Evolutionary conservation across 2,888 invertebrate genomes (phyloP).

Genomic region (Polydrusus tereticollis): DNA sequence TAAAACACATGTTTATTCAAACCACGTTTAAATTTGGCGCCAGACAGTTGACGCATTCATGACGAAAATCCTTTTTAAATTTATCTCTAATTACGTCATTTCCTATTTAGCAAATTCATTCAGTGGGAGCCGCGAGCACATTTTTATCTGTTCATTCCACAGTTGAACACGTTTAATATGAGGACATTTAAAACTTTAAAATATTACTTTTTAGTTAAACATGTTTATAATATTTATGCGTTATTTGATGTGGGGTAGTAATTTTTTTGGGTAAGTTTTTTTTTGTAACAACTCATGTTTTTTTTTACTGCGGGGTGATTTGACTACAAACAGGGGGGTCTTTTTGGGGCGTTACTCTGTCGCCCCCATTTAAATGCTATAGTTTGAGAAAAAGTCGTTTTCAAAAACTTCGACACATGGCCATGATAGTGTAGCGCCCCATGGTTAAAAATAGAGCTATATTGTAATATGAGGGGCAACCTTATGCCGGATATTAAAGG

Average conservation of each 20-base stretch:
- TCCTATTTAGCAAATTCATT: conserved; percentile 9
- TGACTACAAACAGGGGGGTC: no score
- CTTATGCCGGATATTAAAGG: no score
- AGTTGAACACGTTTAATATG: background rate
- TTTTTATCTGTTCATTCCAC: background rate
- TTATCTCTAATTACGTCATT: conserved; percentile 23
- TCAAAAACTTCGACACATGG: no score
- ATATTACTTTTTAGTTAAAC: background rate
- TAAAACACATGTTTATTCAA: no score
- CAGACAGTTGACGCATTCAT: background rate
- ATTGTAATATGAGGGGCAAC: no score
- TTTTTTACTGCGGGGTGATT: no score
- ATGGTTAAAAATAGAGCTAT: no score
- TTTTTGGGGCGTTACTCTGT: no score
- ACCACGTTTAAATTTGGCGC: conserved; percentile 20
- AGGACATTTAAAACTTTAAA: background rate
- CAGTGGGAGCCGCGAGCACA: background rate
- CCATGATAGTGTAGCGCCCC: no score
- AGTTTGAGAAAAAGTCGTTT: no score
- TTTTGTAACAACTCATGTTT: no score
- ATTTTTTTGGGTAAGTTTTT: background rate
- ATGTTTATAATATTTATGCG: background rate
- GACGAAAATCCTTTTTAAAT: conserved; percentile 6
- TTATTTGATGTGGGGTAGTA: background rate
- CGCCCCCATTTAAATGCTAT: no score